Evolutionary conservation across 2,113 vertebrate genomes (phyloP), one percentile per base, ranked within the genome.

Genomic region (Oncorhynchus clarkii): DNA sequence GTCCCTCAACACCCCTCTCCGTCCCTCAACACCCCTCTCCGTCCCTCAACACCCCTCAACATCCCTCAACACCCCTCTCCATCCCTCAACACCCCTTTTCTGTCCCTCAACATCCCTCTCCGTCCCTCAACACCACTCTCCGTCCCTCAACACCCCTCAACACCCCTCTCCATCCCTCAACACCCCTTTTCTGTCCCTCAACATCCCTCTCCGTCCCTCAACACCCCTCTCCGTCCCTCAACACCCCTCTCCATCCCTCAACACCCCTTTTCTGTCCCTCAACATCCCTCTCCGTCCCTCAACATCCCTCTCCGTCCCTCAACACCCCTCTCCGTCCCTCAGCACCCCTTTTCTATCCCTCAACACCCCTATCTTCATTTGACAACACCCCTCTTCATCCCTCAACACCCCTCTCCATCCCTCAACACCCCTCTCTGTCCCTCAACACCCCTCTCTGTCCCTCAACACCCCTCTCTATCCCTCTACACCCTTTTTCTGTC

Each of bases 311-410:
- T 6, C 5, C 5, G 1, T 6, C 5, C 31, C 31, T 34, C 5
- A 34, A 0, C 39, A 45, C 1, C 39, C 39, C 39, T 9, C 39
- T 9, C 2, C 2, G 2, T 39, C 7, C 34, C 8, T 27, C 27
- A 39, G 8, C 34, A 39, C 7, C 7, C 34, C 1, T 39, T n/a
- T n/a, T n/a, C n/a, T n/a, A 7, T 7, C 5, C 31, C 6, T 29
- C 3, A 82, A 78, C 57, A 60, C 11, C n/a, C 8, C 59, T n/a
- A 11, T 80, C 27, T 73, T n/a, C n/a, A n/a, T n/a, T n/a, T n/a
- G n/a, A n/a, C 75, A 82, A 74, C 82, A 57, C 29, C 29, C 29
- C 3, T 29, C 0, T 29, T 29, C 29, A 0, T 29, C 22, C 22
- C 22, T 24, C 22, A 24, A 24, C 22, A 24, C 1, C 20, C 4